Base-by-base conservation (phyloP, 2,797 vertebrate species). In the Sebastes cheni region DNA sequence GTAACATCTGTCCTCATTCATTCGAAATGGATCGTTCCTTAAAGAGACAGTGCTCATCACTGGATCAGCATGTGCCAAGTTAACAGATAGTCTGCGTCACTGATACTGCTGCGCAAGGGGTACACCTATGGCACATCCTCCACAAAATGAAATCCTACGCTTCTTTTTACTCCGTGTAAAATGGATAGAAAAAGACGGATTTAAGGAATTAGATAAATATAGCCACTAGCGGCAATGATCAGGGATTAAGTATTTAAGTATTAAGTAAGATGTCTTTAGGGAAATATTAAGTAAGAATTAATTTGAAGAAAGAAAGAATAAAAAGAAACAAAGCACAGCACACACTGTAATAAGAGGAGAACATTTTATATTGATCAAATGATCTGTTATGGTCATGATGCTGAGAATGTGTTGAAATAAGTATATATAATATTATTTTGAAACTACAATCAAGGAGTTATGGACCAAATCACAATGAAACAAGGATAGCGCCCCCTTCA, bases 1-100 rank as follows among this genome's bases (percentile, higher is more conserved):
- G 75, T 61, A 88, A 89, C 88, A 91, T 92, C 88, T 86, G 84
- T 85, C 80, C 84, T 83, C 81, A 87, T 91, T 93, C 81, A 92
- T 81, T 86, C 67, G 64, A 72, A 90, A 86, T 64, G 82, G 82
- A 87, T 84, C 11, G 9, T 56, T 83, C 81, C 89, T 94, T 93
- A 90, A 93, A 93, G 92, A 16, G 81, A 88, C 90, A 89, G 86
- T 9, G 75, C 81, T 73, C 76, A 91, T 89, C 75, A 88, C 72
- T 87, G 72, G 72, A 89, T 84, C 86, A 84, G 88, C 54, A 22
- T 65, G 81, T 89, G 87, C 77, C 83, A 83, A 83, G 75, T 84
- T 86, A 56, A 46, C 67, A 70, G 66, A 72, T 20, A 36, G 42
- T 75, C 82, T 88, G 85, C 80, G 72, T 88, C 85, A 85, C 66